Base-by-base conservation (phyloP, 2,113 vertebrate genomes). In the Brienomyrus longianalis region DNA sequence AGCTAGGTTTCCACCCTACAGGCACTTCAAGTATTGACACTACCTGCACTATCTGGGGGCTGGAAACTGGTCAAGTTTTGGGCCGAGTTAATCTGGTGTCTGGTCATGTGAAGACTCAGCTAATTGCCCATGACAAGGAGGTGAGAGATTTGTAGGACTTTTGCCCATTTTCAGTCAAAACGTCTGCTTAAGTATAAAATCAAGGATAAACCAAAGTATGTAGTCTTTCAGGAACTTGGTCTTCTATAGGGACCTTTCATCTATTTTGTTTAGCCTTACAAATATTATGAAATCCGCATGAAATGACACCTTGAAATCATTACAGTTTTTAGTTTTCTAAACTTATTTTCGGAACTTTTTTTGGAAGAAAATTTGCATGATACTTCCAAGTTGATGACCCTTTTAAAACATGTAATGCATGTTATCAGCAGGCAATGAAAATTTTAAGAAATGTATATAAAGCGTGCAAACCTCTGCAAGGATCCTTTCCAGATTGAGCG, bases 91-190 rank as follows among this genome's bases (percentile, higher is more conserved):
- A 99, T 94, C 96, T 99, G 43, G 98, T 99, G 84, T 99, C 98
- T 31, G 98, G 98, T 89, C 98, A 99, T 0, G 98, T 99, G 93
- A 99, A 99, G 96, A 99, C 98, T 0, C 98, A 99, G 90, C 97
- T 99, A 89, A 99, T 99, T 31, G 98, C 98, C 2, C 98, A 99
- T 13, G 98, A 99, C 94, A 99, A 99, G 95, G 98, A 99, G 98
- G 98, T 99, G 89, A 92, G 45, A 70, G 19, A 1, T 62, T 80
- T 43, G 5, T 80, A 80, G 31, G 35, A 80, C 35, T 80, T 77
- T 13, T 39, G 27, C 35, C 66, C 27, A 43, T 35, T 35, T 23
- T 39, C 17, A 7, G 15, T 43, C n/a, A 6, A 70, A 70, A 13
- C 5, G n/a, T 27, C 13, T 80, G 74, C 35, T 80, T 43, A 80